Percentiles rank a stretch among this genome's conserved stretches.
These are phyloP conservation scores for Lepus americanus DNA, from an alignment of 2,113 vertebrate species.

Conservation along the genomic window DNA sequence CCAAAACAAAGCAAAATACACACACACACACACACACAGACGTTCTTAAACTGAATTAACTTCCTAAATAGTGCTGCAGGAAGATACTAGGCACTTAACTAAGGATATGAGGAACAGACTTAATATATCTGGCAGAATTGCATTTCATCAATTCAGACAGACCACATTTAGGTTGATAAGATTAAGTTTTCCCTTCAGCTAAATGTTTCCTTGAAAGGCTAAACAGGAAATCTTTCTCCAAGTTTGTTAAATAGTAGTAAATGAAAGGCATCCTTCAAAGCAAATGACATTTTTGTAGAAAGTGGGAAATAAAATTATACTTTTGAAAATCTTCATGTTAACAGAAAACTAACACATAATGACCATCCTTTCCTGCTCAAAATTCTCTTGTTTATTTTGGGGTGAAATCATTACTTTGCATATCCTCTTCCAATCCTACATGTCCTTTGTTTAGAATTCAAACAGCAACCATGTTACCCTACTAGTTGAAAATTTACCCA, in stretches of 20 bases:
- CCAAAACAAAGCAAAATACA: neutral
- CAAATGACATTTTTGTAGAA: neutral
- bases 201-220: neutral
- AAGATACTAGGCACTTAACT: neutral
- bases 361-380: slow-evolving; percentile 44
- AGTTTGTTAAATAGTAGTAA: slow-evolving; percentile 26
- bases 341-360: slow-evolving; percentile 3
- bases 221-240: neutral
- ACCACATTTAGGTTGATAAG: neutral
- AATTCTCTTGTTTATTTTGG: neutral
- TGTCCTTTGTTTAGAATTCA: neutral
- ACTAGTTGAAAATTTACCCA: neutral
- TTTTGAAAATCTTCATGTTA: neutral
- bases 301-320: neutral
- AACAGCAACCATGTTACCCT: neutral
- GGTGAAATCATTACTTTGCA: slow-evolving; percentile 52
- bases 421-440: neutral
- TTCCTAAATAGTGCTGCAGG: neutral
- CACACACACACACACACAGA: neutral
- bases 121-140: neutral
- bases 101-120: neutral
- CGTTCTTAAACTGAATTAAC: slow-evolving; percentile 32
- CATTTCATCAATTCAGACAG: neutral
- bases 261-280: neutral
- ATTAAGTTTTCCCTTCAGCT: neutral